Conservation (phyloP, 2,113 vertebrate species). For the Bolborhynchus lineola region DNA sequence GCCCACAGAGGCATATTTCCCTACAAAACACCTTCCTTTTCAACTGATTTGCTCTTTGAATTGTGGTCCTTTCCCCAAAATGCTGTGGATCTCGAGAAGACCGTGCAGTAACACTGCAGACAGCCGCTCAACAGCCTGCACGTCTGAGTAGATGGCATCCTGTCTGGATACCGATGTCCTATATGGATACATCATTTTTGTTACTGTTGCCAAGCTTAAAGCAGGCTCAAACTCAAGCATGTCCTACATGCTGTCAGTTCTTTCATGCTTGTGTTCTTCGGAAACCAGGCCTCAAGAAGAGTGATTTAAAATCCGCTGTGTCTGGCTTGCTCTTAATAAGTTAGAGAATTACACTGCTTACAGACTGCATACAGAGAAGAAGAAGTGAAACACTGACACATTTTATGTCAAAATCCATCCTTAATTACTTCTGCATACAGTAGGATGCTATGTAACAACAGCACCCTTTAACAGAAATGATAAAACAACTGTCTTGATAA, state of each 20-base stretch:
- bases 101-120: background rate
- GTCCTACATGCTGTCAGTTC: background rate
- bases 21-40: background rate
- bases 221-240: background rate
- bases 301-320: background rate
- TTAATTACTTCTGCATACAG: background rate
- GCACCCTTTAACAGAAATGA: background rate
- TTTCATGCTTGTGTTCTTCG: background rate
- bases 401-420: background rate
- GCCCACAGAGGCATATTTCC: background rate
- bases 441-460: background rate
- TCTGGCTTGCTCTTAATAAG: background rate
- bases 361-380: background rate
- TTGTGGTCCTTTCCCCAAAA: background rate
- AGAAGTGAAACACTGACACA: background rate
- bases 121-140: background rate
- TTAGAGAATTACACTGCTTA: background rate
- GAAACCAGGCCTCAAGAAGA: background rate
- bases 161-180: no score
- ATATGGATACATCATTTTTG: accelerated
- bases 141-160: accelerated
- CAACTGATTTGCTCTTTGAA: background rate
- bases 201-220: background rate
- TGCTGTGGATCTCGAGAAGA: background rate
- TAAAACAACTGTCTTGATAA: background rate